phyloP scores from a whole-genome alignment of 2,113 vertebrate species.

The Ia io region DNA sequence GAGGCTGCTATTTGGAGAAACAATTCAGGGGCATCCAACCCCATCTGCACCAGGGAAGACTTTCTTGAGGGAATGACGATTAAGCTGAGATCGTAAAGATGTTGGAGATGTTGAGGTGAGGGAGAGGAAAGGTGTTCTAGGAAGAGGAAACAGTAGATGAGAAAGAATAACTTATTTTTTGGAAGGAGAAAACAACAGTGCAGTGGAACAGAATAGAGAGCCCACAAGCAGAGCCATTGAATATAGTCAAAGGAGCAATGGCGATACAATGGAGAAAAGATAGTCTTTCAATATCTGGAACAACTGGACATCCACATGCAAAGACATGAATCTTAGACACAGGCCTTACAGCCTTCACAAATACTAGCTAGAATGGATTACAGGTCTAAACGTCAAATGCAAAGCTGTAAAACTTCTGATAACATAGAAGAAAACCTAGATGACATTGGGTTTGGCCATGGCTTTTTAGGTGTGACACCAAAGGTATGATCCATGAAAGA shows the following conservation, averaged over 20 bases:
- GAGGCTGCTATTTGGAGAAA: not conserved
- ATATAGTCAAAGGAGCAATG: not conserved
- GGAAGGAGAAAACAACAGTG: not conserved
- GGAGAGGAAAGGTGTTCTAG: not conserved
- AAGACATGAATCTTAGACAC: not conserved
- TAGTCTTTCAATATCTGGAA: not conserved
- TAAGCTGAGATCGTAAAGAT: not conserved
- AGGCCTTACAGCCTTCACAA: not conserved
- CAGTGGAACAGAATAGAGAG: not conserved
- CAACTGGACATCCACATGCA: not conserved
- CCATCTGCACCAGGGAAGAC: not conserved
- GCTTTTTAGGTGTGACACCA: not conserved
- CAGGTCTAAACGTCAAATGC: not conserved
- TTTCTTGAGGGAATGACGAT: not conserved
- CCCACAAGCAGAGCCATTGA: not conserved
- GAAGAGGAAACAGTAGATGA: not conserved
- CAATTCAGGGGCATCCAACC: not conserved
- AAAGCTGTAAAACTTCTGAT: not conserved
- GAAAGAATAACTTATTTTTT: not conserved
- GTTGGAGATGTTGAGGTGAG: not conserved
- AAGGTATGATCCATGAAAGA: not conserved
- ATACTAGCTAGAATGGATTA: not conserved
- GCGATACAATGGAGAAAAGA: not conserved
- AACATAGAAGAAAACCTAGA: not conserved
- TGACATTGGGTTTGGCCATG: not conserved